Evolutionary conservation across 2,797 vertebrate species (phyloP), one percentile per base, ranked within the genome.

Genomic region (Scolopax rusticola): DNA sequence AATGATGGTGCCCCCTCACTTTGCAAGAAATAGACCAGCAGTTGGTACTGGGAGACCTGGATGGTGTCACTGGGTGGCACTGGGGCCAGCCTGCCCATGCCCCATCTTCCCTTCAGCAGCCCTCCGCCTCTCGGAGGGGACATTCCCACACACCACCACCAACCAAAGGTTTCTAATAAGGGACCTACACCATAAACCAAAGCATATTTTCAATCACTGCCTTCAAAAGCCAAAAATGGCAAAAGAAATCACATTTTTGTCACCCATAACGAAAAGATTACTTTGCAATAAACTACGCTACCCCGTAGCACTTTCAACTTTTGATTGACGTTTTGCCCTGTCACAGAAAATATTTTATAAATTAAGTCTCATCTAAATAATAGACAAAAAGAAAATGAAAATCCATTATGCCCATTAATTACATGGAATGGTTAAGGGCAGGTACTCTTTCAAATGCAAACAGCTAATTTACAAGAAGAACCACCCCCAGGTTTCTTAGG

Each of bases 401-500:
- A 93, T 8, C n/a, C 40, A 84, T 95, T 89, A 90, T 64, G 69
- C 33, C 86, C 88, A 95, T 94, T 89, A 95, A 95, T 69, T 69
- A 57, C 38, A 54, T 0, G 0, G 19, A 15, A 50, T 15, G 84
- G 56, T 75, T 90, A 79, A 43, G 40, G 8, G 40, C 11, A 47
- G 38, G 57, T 56, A 50, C 15, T 20, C 76, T 89, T 91, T 89
- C 82, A 86, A 85, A 93, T 48, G 43, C 73, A 96, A 60, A 38
- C 71, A 67, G 13, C 28, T 86, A 27, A 75, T 54, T 93, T 83
- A 45, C 43, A 73, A 2, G 25, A 50, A 48, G 82, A 78, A 73
- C 19, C 38, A 63, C 8, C 51, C 38, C 38, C 48, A 48, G 70
- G 25, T 76, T 25, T 54, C 13, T 19, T 7, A 79, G 57, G 56